Evolutionary conservation across 2,797 vertebrate genomes (phyloP), one percentile per base, ranked within the genome.

Genomic region (Ara ararauna): DNA sequence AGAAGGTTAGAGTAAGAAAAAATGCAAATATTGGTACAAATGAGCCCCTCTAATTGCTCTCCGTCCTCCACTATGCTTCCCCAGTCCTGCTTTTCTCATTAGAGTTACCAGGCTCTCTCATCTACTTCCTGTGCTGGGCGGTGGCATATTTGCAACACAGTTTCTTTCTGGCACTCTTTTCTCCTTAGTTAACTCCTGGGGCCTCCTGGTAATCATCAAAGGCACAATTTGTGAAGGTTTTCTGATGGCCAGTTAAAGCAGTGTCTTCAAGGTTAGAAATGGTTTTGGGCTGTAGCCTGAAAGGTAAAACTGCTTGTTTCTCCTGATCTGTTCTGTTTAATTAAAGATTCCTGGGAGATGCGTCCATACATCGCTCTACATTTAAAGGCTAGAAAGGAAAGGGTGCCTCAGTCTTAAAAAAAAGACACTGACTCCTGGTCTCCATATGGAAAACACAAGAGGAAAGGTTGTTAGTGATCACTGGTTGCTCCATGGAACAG

Each of bases 51-150:
- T 40, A 50, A 38, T 26, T 79, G 6, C 20, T 87, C 7, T 67
- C 21, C 5, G 21, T 24, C 36, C 4, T 36, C 12, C 13, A 10
- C 5, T 56, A 8, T 38, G 3, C 22, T 76, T 50, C 5, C 11
- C 3, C 3, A 78, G 19, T 34, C 10, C 4, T 47, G 14, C 6
- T 67, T 78, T 66, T 58, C 8, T 1, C 2, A 3, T 47, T 48
- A 67, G 13, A 26, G 7, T 29, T 75, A 20, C 5, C 14, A 23
- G 2, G 5, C 2, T 30, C 17, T 50, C 51, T 27, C 14, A 12
- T 45, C 13, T n/a, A 40, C 13, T 18, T 53, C 23, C 29, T 3
- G 2, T 22, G 5, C 10, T 2, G 0, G 1, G 3, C 6, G 53
- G 24, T 8, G 10, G 4, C 4, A 9, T 34, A 40, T 40, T 60